Conservation (phyloP, 2,797 vertebrate genomes). For the Amphiprion clarkii region DNA sequence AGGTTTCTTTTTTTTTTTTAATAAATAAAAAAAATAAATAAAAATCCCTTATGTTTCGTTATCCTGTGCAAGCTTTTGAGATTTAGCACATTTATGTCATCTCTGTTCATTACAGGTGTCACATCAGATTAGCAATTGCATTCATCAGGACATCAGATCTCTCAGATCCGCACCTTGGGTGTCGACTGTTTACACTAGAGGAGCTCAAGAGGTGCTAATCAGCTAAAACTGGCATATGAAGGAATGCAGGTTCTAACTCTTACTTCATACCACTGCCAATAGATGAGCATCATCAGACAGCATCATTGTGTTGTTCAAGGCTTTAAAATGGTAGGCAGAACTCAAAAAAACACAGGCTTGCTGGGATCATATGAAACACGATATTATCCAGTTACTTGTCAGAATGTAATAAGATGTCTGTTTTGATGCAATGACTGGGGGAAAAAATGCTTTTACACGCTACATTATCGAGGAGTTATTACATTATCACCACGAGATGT, state of each 20-base stretch:
- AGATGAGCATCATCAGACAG: conserved; percentile 4
- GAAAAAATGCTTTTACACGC: background rate
- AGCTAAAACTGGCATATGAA: background rate
- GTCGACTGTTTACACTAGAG: conserved; percentile 44
- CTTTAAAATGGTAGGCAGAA: background rate
- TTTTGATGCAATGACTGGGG: conserved; percentile 11
- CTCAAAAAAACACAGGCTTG: background rate
- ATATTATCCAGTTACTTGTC: background rate
- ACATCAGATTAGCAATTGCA: conserved; percentile 30
- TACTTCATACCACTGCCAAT: conserved; percentile 1
- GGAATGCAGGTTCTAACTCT: conserved; percentile 29
- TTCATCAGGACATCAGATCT: conserved; percentile 46
- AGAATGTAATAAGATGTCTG: background rate
- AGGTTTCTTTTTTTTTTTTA: too few species aligned
- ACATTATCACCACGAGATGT: conserved; percentile 21
- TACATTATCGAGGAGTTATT: conserved; percentile 9
- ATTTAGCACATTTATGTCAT: conserved; percentile 7
- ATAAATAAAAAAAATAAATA: too few species aligned
- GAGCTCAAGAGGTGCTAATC: conserved; percentile 29
- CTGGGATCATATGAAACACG: background rate
- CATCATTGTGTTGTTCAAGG: background rate
- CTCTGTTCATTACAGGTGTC: conserved; percentile 32
- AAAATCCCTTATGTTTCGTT: background rate
- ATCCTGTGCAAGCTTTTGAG: conserved; percentile 1
- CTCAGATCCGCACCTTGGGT: conserved; percentile 41